These are phyloP conservation scores for Rhimphoctona megacephalus DNA, from an alignment of 2,888 invertebrate genomes.

Conservation along the genomic window DNA sequence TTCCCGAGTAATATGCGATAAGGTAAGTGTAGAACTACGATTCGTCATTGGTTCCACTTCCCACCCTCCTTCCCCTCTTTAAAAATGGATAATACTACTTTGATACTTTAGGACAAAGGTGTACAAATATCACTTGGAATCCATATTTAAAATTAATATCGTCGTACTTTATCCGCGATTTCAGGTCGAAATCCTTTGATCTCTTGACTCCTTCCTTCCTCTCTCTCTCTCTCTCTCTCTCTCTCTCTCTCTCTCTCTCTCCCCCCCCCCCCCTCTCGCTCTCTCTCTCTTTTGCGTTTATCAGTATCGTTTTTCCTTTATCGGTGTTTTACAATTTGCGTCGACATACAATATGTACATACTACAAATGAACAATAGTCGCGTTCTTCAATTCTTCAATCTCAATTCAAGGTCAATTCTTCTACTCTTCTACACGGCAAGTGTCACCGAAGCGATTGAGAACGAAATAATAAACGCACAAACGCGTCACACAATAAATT, in stretches of 20 bases:
- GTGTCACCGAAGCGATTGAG: slow-evolving; percentile 67
- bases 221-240: slow-evolving; percentile 21
- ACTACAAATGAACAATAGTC: slow-evolving; percentile 66
- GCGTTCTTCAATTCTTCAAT: too few species aligned
- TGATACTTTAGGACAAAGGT: slow-evolving; percentile 64
- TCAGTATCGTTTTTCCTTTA: neutral
- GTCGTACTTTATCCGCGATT: slow-evolving; percentile 3
- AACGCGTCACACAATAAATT: slow-evolving; percentile 35
- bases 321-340: slow-evolving; percentile 32
- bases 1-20: slow-evolving; percentile 77
- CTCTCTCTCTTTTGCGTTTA: slow-evolving; percentile 5
- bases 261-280: too few species aligned
- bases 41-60: slow-evolving; percentile 59
- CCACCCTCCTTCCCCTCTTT: slow-evolving; percentile 67
- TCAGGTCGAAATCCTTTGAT: neutral
- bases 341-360: slow-evolving; percentile 68
- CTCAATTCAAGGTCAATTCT: too few species aligned
- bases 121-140: slow-evolving; percentile 66
- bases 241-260: slow-evolving; percentile 19
- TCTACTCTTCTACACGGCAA: slow-evolving; percentile 4
- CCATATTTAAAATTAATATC: slow-evolving; percentile 60
- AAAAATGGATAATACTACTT: slow-evolving; percentile 78
- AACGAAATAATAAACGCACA: slow-evolving; percentile 68
- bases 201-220: neutral
- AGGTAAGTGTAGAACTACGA: slow-evolving; percentile 77